Percentiles rank a stretch among this genome's conserved stretches.
Conservation (phyloP, 2,113 vertebrate species). For the Hippoglossus stenolepis region DNA sequence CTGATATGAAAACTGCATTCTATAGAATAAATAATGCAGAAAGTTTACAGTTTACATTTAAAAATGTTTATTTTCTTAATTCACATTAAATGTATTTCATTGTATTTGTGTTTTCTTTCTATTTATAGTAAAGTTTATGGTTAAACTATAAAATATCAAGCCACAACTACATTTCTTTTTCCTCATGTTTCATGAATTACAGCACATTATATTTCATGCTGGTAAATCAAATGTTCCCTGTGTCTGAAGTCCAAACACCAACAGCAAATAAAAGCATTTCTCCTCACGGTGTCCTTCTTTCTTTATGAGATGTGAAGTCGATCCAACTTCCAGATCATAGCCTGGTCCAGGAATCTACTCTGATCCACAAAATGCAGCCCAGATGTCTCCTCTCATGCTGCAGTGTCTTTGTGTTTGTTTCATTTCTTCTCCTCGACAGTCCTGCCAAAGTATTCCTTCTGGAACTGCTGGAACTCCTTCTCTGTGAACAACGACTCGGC, state of each 20-base stretch:
- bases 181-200: background rate
- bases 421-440: slow-evolving; percentile 63
- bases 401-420: background rate
- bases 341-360: background rate
- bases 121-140: no score
- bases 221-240: background rate
- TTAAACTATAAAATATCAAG: no score
- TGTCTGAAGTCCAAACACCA: background rate
- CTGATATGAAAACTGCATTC: no score
- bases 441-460: slow-evolving; percentile 83
- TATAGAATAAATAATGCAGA: no score
- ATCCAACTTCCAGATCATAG: background rate
- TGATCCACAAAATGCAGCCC: background rate
- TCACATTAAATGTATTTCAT: no score
- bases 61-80: no score
- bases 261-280: background rate
- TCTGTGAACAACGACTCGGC: slow-evolving; percentile 79
- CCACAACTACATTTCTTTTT: no score
- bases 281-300: background rate
- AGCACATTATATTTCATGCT: background rate
- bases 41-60: no score
- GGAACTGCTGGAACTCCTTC: slow-evolving; percentile 83
- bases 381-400: background rate
- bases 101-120: no score
- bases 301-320: background rate